Base-by-base conservation (phyloP, 2,113 vertebrate species). In the Mus spicilegus region DNA sequence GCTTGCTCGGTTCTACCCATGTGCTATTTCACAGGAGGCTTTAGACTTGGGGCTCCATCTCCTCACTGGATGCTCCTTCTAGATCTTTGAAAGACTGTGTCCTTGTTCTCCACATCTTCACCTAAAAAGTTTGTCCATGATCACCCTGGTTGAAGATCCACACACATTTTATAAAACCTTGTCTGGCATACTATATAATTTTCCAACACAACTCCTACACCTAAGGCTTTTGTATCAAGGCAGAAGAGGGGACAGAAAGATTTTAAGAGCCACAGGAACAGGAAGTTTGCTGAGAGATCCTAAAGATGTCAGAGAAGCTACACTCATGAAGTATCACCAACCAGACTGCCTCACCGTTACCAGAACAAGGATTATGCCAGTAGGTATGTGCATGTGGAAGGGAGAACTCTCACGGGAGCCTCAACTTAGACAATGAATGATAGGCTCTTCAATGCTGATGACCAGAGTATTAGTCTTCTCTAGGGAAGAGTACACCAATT, bases 91-190 rank as follows among this genome's bases (percentile, higher is more conserved):
- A 78, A 42, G 39, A 84, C 28, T 82, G 24, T 8, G 10, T 65
- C 49, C n/a, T 46, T 90, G 7, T 93, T 77, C n/a, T 92, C 36
- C 26, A 91, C 61, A 92, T 76, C 77, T 85, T 69, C 76, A 24
- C 13, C 39, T 72, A 17, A 88, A 95, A 19, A 72, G 2, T 1
- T 81, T 56, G 42, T 72, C 42, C 77, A 81, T 22, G n/a, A 88
- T 22, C 3, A 77, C n/a, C 6, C 76, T 70, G 54, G 12, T 76
- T 82, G 58, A 93, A 33, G 91, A 91, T 5, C 20, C 89, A 84
- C 2, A 49, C n/a, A 70, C 12, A 56, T 3, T 39, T 20, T 72
- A 51, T 58, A 84, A 87, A 7, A 54, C 58, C 63, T 5, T 82
- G 63, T 77, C 81, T 80, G 42, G 19, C 33, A 51, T 19, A 90